These are phyloP conservation scores for Chloromyia formosa DNA, from an alignment of 2,888 invertebrate genomes.

Conservation along the genomic window DNA sequence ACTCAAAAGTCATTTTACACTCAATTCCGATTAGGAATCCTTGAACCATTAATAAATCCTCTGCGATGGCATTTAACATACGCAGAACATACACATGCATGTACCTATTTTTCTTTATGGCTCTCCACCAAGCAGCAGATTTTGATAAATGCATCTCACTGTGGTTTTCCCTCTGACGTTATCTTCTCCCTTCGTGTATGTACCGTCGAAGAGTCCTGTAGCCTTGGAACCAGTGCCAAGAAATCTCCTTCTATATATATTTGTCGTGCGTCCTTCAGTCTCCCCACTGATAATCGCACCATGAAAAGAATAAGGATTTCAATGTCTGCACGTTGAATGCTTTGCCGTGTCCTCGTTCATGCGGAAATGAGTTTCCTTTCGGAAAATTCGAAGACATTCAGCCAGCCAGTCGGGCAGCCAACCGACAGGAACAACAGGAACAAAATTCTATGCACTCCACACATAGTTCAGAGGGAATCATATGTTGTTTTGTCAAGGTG, in stretches of 20 bases:
- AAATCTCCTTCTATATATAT: background rate
- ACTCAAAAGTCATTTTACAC: slow-evolving; percentile 2
- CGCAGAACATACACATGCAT: background rate
- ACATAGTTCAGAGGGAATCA: no score
- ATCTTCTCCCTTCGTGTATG: background rate
- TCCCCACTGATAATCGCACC: background rate
- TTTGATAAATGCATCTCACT: slow-evolving; percentile 14
- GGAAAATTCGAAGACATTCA: background rate
- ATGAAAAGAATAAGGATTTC: background rate
- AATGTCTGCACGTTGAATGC: background rate
- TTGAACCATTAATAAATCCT: slow-evolving; percentile 4
- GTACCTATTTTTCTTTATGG: background rate
- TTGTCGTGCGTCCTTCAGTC: background rate
- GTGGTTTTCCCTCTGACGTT: background rate
- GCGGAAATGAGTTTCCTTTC: background rate
- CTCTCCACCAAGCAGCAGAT: background rate
- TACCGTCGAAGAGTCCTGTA: background rate
- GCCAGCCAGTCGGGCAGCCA: background rate
- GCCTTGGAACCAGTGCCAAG: background rate
- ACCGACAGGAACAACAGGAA: background rate
- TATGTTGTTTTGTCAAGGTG: slow-evolving; percentile 7
- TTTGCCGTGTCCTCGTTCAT: background rate
- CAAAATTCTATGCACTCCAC: no score
- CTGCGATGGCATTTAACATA: background rate
- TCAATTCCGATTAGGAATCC: slow-evolving; percentile 1